Base-by-base conservation (phyloP, 2,888 invertebrate genomes). In the Apoda limacodes region DNA sequence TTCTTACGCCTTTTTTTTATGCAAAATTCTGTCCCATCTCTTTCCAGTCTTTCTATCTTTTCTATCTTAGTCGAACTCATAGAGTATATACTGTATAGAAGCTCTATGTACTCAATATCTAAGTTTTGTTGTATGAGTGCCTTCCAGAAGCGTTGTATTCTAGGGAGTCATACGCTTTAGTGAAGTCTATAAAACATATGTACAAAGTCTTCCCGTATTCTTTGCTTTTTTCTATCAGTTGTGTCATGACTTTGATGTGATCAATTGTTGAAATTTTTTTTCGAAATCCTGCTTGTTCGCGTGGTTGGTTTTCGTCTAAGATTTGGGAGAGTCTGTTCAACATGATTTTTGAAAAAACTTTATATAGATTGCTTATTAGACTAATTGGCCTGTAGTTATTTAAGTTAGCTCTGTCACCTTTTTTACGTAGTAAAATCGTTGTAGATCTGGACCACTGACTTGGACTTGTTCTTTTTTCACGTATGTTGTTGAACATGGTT, bases 281-380 rank as follows among this genome's bases (percentile, higher is more conserved):
- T 10, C 42, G 21, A 27, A 46, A 49, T 2, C 43, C 46, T 5
- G 45, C 46, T 25, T 46, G 44, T 27, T 46, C 46, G 6, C 6
- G 38, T 4, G 45, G 43, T 28, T 47, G 43, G 7, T 42, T 28
- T 25, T 39, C 39, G 11, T 49, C 47, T 5, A 46, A 9, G 3
- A 10, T 17, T 9, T 28, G 34, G 19, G 42, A 34, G 12, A 42
- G 2, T 11, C 40, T 30, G 2, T 34, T 28, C 3, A 45, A 21
- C 17, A 44, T 23, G 4, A 43, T 28, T 19, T 43, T 41, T 1
- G 45, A 37, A 21, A 46, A 45, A 9, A 41, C 30, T 31, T 46
- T 43, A 15, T 46, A 43, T 5, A 41, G 2, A 9, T 39, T 44
- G 2, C 40, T 41, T 33, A 43, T 46, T 2, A 46, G 22, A 13